These are phyloP conservation scores for Galerucella calmariensis DNA, from an alignment of 2,888 invertebrate genomes.

Conservation along the genomic window DNA sequence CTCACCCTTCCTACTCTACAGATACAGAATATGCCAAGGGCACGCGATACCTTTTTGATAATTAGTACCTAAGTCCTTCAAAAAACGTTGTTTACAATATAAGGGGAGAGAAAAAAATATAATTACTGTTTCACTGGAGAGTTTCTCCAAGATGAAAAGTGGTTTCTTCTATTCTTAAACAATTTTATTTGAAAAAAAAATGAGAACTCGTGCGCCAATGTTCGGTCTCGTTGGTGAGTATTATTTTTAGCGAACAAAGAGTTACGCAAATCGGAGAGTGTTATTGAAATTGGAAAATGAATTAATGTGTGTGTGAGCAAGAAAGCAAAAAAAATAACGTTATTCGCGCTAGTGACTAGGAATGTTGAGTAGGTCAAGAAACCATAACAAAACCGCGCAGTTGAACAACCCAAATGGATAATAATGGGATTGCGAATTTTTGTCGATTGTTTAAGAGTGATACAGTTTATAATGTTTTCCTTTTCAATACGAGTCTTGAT, in stretches of 20 bases:
- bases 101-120: too few relatives aligned
- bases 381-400: slow-evolving; percentile 23
- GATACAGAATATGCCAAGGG: too few relatives aligned
- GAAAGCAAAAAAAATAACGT: slow-evolving; percentile 13
- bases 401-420: slow-evolving; percentile 28
- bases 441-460: neutral
- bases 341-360: slow-evolving; percentile 6
- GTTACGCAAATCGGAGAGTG: slow-evolving; percentile 20
- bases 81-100: too few relatives aligned
- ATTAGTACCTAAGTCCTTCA: too few relatives aligned
- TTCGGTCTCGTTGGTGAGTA: neutral
- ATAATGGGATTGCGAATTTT: slow-evolving; percentile 23
- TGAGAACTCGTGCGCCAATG: neutral
- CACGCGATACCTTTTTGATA: too few relatives aligned
- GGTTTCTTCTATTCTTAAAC: too few relatives aligned
- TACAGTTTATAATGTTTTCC: neutral
- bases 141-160: too few relatives aligned
- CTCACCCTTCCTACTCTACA: too few relatives aligned
- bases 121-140: too few relatives aligned
- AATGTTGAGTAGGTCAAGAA: slow-evolving; percentile 30
- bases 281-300: slow-evolving; percentile 29
- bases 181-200: too few relatives aligned
- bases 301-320: slow-evolving; percentile 14
- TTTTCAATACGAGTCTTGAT: too few relatives aligned
- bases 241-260: slow-evolving; percentile 28